Conservation (phyloP, 2,888 invertebrate genomes). For the Dromius quadrimaculatus region DNA sequence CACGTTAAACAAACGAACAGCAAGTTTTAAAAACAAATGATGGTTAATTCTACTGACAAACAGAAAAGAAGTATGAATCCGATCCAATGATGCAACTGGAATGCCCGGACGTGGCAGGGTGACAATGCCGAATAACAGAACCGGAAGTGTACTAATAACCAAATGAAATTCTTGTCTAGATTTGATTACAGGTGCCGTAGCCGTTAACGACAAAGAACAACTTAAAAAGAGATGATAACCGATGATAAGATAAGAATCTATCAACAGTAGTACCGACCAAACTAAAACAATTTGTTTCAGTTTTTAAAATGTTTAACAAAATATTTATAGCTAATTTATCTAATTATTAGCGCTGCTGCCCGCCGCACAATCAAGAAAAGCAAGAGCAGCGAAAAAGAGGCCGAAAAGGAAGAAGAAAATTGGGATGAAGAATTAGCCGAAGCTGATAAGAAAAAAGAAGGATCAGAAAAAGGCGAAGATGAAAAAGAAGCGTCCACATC, state of each 20-base stretch:
- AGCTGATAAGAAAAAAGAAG: conserved; percentile 59
- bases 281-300: conserved; percentile 8
- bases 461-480: conserved; percentile 59
- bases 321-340: conserved; percentile 1
- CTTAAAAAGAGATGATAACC: conserved; percentile 13
- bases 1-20: conserved; percentile 10
- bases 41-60: conserved; percentile 20
- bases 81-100: conserved; percentile 38
- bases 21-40: conserved; percentile 19
- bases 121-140: conserved; percentile 31
- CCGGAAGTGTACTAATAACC: conserved; percentile 10
- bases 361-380: conserved; percentile 56
- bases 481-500: conserved; percentile 62
- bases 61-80: conserved; percentile 9
- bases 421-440: conserved; percentile 60
- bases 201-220: conserved; percentile 5
- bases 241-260: conserved; percentile 6
- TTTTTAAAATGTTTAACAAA: no score
- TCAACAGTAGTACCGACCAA: neutral
- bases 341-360: conserved; percentile 29
- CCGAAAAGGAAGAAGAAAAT: conserved; percentile 60
- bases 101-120: conserved; percentile 45
- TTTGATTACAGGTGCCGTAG: conserved; percentile 39
- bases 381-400: conserved; percentile 56
- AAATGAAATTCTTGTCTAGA: conserved; percentile 41